Conservation (phyloP, 92 coral and sea anemone species). For the Phenganax stokvisi region DNA sequence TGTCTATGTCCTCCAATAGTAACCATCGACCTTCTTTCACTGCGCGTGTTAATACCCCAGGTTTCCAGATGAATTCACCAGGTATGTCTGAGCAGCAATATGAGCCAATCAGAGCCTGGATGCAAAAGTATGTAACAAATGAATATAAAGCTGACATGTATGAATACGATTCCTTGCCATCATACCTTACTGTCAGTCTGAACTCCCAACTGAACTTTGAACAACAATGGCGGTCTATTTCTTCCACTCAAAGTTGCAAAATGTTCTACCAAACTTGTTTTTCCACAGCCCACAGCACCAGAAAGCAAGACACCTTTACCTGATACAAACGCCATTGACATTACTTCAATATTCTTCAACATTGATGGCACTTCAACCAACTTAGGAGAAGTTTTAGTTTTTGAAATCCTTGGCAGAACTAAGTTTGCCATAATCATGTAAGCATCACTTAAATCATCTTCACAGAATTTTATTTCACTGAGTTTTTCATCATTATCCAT, state of each 20-base stretch:
- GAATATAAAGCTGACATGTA: too few species aligned
- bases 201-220: constrained; percentile 92
- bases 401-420: constrained; percentile 57
- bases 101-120: constrained; percentile 81
- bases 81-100: constrained; percentile 89
- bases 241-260: constrained; percentile 71
- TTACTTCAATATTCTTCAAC: constrained; percentile 63
- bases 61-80: constrained; percentile 91
- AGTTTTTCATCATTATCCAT: neutral
- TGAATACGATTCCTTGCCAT: neutral
- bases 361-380: constrained; percentile 84
- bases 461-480: constrained; percentile 43
- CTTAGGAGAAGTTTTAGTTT: constrained; percentile 6
- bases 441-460: constrained; percentile 66
- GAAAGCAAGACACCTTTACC: constrained; percentile 73
- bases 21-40: constrained; percentile 87
- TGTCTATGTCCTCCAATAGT: constrained; percentile 87
- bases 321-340: constrained; percentile 73
- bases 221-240: constrained; percentile 53
- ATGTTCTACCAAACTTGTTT: constrained; percentile 78
- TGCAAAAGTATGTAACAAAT: neutral
- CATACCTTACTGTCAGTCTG: constrained; percentile 96
- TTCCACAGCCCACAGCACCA: constrained; percentile 89
- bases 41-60: constrained; percentile 84
- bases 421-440: constrained; percentile 62